phyloP scores from a whole-genome alignment of 2,113 vertebrate genomes.

The Rutilus rutilus region DNA sequence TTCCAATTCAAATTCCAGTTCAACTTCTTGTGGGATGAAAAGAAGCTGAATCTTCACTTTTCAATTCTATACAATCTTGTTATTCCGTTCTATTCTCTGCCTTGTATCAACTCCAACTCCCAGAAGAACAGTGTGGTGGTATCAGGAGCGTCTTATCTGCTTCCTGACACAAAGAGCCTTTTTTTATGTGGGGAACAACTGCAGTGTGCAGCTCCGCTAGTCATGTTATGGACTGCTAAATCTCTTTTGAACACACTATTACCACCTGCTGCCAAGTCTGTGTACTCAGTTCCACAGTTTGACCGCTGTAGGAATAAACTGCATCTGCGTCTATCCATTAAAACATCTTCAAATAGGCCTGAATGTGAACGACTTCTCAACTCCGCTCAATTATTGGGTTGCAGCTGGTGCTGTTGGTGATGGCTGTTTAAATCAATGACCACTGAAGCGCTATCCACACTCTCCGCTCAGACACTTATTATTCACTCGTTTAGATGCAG shows the following conservation, averaged over 20 bases:
- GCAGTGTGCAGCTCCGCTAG: neutral
- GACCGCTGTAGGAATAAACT: neutral
- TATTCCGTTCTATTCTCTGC: constrained; percentile 1
- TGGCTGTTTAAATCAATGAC: constrained; percentile 46
- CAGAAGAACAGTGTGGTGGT: neutral
- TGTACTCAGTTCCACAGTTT: constrained; percentile 4
- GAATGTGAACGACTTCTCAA: constrained; percentile 12
- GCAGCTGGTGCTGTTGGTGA: constrained; percentile 9
- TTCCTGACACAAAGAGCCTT: constrained; percentile 15
- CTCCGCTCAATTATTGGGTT: constrained; percentile 5
- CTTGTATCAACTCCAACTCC: neutral
- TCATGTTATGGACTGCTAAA: constrained; percentile 22
- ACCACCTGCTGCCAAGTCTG: constrained; percentile 17
- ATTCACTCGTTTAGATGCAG: constrained; percentile 29
- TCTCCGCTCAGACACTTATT: constrained; percentile 18
- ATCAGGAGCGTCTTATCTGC: constrained; percentile 1
- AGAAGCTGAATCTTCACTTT: neutral
- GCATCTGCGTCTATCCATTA: constrained; percentile 10
- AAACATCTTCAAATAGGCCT: constrained; percentile 6
- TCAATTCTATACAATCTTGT: neutral
- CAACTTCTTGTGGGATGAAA: neutral
- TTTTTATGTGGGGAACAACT: constrained; percentile 11
- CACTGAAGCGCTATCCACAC: constrained; percentile 42
- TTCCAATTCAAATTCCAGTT: neutral
- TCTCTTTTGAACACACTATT: constrained; percentile 21